A percentile compares a stretch with the other conserved stretches of the same genome.
phyloP scores from a whole-genome alignment of 2,888 invertebrate genomes.

The Sarcophaga rosellei region DNA sequence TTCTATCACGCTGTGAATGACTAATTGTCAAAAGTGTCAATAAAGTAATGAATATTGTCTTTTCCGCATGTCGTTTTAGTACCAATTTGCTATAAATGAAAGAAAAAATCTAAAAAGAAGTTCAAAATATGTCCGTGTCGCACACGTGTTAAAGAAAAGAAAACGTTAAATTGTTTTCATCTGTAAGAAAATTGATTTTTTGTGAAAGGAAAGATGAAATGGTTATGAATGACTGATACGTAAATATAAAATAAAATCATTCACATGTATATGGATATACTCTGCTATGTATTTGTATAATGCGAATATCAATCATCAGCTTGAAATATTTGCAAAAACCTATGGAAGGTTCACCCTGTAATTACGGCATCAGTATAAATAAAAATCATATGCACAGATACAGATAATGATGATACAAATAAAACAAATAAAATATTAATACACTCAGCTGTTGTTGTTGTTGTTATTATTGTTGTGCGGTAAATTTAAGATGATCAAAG shows the following conservation, averaged over 20 bases:
- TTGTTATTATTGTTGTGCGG: constrained; percentile 37
- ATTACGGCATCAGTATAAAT: not conserved
- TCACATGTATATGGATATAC: too few species aligned
- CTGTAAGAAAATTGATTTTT: not conserved
- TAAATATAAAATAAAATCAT: too few species aligned
- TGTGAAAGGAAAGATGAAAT: too few species aligned
- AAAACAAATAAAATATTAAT: constrained; percentile 40
- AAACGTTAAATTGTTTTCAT: not conserved
- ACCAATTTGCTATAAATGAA: not conserved
- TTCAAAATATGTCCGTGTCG: too few species aligned
- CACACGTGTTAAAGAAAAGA: not conserved
- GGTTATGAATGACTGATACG: too few species aligned
- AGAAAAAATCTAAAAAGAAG: not conserved
- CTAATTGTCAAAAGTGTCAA: not conserved
- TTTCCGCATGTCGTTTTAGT: not conserved
- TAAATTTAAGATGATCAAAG: constrained; percentile 67
- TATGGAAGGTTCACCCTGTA: not conserved
- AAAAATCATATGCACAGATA: not conserved
- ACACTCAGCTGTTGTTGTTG: constrained; percentile 42
- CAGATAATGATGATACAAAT: not conserved
- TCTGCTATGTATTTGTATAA: too few species aligned
- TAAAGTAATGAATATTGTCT: not conserved
- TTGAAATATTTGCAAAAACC: too few species aligned
- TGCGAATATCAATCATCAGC: too few species aligned
- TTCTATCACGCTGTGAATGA: too few species aligned